Conservation (phyloP, 2,113 vertebrate genomes). For the Casuarius casuarius region DNA sequence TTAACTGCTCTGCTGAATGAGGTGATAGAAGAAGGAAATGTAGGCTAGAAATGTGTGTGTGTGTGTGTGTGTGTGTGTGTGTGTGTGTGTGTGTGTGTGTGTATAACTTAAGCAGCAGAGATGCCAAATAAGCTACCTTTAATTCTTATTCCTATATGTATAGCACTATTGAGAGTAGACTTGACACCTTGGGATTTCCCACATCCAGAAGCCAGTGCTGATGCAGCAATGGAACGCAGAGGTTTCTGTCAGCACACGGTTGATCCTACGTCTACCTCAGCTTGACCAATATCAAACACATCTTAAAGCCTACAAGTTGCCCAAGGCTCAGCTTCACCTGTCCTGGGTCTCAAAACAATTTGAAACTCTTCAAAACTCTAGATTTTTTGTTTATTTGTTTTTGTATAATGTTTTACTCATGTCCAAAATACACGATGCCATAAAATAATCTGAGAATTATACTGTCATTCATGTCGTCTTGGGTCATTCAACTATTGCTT, state of each 20-base stretch:
- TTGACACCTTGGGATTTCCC: neutral
- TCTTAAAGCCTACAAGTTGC: neutral
- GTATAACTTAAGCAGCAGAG: neutral
- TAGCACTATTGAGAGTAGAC: neutral
- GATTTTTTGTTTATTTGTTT: neutral
- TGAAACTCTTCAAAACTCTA: neutral
- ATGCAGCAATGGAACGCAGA: neutral
- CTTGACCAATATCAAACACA: rapidly evolving
- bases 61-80: too few relatives aligned
- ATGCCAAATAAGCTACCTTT: neutral
- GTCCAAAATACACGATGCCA: neutral
- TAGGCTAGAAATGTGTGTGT: neutral
- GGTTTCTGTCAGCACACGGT: neutral
- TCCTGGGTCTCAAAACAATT: neutral
- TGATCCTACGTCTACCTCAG: neutral
- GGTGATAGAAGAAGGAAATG: neutral
- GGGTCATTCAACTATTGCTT: neutral
- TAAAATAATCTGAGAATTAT: neutral
- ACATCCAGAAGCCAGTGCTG: neutral
- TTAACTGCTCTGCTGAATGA: neutral
- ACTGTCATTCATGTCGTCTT: neutral
- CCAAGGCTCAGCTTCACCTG: neutral
- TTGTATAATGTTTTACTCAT: neutral
- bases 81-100: rapidly evolving
- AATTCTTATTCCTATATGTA: neutral